Conservation (phyloP, 2,888 invertebrate genomes). For the Oscheius sp. region DNA sequence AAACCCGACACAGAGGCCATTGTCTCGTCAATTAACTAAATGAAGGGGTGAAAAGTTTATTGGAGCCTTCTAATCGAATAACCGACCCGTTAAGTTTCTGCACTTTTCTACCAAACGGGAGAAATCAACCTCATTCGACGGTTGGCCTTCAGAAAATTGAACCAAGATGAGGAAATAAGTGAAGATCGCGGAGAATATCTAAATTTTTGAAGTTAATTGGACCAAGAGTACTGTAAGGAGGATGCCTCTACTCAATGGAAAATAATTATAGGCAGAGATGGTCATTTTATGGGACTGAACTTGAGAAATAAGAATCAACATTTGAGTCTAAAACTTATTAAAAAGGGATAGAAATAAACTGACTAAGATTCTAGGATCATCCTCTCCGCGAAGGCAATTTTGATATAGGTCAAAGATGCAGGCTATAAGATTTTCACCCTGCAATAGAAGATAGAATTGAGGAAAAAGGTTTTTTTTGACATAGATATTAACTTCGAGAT, state of each 20-base stretch:
- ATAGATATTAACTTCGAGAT: too few relatives aligned
- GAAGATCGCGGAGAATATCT: slow-evolving; percentile 48
- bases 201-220: slow-evolving; percentile 20
- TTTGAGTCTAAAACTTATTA: background rate
- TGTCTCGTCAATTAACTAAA: too few relatives aligned
- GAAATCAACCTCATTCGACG: too few relatives aligned
- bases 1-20: too few relatives aligned
- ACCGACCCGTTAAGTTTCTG: too few relatives aligned
- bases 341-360: background rate
- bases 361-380: background rate
- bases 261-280: slow-evolving; percentile 50
- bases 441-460: too few relatives aligned
- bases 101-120: too few relatives aligned
- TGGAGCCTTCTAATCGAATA: too few relatives aligned
- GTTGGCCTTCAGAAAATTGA: slow-evolving; percentile 12
- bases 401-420: background rate
- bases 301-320: slow-evolving; percentile 13
- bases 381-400: background rate
- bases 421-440: background rate
- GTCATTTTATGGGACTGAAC: slow-evolving; percentile 36
- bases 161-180: slow-evolving; percentile 48
- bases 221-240: slow-evolving; percentile 38
- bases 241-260: slow-evolving; percentile 47
- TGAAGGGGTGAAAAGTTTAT: too few relatives aligned
- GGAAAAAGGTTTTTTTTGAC: too few relatives aligned